Evolutionary conservation across 2,113 vertebrate species (phyloP).

Genomic region (Crotalus tigris): DNA sequence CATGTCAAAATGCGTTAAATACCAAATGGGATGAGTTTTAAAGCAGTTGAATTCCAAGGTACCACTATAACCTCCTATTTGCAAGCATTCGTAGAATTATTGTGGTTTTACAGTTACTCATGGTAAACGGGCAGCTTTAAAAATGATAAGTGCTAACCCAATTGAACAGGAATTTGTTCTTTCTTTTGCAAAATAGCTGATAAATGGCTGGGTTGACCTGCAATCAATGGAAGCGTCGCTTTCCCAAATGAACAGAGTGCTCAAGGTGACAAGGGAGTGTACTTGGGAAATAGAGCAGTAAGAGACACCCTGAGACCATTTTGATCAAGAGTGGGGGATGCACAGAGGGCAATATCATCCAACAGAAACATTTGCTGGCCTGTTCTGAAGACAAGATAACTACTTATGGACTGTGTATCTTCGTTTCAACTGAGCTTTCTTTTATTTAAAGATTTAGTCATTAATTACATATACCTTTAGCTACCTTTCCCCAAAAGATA

Average conservation of each 20-base stretch:
- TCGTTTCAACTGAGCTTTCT: neutral
- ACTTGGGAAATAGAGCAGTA: neutral
- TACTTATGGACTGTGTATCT: neutral
- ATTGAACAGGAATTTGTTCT: neutral
- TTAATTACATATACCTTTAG: neutral
- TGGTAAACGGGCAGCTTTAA: neutral
- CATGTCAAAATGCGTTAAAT: neutral
- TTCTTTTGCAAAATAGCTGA: neutral
- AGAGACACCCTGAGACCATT: neutral
- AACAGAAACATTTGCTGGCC: neutral
- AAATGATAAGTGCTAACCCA: neutral
- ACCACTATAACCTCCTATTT: neutral
- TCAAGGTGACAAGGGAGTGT: neutral
- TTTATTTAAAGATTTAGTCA: neutral
- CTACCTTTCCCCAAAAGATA: neutral
- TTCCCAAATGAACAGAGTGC: neutral
- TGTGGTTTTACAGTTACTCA: neutral
- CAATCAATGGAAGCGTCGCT: neutral
- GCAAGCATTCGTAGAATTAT: neutral
- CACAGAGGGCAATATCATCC: neutral
- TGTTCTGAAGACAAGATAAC: neutral
- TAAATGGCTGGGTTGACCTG: neutral
- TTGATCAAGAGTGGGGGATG: neutral
- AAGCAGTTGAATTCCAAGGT: neutral
- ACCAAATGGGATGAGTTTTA: neutral